Percentiles rank a stretch among this genome's conserved stretches.
Evolutionary conservation across 2,797 vertebrate genomes (phyloP).

Genomic region (Tangara arthus): DNA sequence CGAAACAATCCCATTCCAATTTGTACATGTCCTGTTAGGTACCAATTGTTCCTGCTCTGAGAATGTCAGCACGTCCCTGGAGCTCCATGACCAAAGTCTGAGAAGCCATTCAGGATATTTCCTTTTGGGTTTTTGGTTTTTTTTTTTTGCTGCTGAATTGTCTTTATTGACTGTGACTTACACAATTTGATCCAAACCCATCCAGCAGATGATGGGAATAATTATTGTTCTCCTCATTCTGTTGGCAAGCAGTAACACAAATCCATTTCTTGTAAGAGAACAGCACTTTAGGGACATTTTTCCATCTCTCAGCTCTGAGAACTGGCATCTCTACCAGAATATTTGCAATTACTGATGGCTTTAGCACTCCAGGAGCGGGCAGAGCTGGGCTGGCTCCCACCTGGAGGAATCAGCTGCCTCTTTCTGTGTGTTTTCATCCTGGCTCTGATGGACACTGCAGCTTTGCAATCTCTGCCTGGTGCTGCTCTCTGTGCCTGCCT

Average conservation of each 20-base stretch:
- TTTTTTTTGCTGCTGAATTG: not conserved
- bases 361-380: not conserved
- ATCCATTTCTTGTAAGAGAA: constrained; percentile 6
- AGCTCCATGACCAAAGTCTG: not conserved
- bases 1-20: not conserved
- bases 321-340: not conserved
- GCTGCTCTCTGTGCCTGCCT: not conserved
- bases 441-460: not conserved
- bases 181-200: not conserved
- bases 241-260: not conserved
- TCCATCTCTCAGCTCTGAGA: not conserved
- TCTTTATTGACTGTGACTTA: not conserved
- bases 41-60: not conserved
- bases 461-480: not conserved
- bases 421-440: not conserved
- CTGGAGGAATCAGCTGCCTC: not conserved
- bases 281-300: not conserved
- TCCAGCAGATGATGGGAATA: not conserved
- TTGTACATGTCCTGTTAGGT: not conserved
- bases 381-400: not conserved
- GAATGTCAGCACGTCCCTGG: not conserved
- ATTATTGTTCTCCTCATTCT: not conserved
- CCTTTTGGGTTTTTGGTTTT: not conserved
- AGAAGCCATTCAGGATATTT: not conserved
- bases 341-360: not conserved